Base-by-base conservation (phyloP, 2,888 invertebrate species). In the Gisinianus flammeolus region DNA sequence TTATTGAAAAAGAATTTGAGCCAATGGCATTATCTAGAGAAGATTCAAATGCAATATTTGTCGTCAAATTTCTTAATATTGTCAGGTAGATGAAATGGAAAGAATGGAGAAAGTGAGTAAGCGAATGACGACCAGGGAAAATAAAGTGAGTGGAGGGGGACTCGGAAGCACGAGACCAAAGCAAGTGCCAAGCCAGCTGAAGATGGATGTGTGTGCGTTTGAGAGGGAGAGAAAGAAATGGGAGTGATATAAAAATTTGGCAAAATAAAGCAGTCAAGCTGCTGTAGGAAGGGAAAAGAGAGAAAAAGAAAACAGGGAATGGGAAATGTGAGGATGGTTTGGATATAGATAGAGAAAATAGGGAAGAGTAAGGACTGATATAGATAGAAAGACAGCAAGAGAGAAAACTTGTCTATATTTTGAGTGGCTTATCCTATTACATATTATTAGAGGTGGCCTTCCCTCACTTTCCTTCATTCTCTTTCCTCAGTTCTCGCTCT, bases 21-120 rank as follows among this genome's bases (percentile, higher is more conserved):
- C 26, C 35, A 68, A 68, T 26, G 68, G 22, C 26, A 26, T 68
- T 44, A 35, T 19, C 3, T 8, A 22, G 33, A 67, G 33, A 33
- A 19, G 26, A 26, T 68, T 68, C 22, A n/a, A 6, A 28, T 24
- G 62, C 19, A 68, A 68, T 68, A 35, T 68, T 35, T 68, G 68
- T 68, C 68, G 1, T 68, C 68, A 68, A 68, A 68, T 68, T 68
- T 68, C 68, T 68, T 68, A 68, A 68, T 67, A 67, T n/a, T 68
- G 44, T 68, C 35, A 68, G 44, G 31, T 31, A 33, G 67, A 33
- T 67, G 67, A 33, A 33, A 33, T 6, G 31, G 66, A 66, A 2
- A 10, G 24, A 26, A 26, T 6, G 22, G n/a, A 12, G 58, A 58
- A n/a, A 22, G n/a, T n/a, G 26, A 26, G 62, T n/a, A 62, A 26